phyloP scores from a whole-genome alignment of 1,140 invertebrate species.

The Tribolium madens region DNA sequence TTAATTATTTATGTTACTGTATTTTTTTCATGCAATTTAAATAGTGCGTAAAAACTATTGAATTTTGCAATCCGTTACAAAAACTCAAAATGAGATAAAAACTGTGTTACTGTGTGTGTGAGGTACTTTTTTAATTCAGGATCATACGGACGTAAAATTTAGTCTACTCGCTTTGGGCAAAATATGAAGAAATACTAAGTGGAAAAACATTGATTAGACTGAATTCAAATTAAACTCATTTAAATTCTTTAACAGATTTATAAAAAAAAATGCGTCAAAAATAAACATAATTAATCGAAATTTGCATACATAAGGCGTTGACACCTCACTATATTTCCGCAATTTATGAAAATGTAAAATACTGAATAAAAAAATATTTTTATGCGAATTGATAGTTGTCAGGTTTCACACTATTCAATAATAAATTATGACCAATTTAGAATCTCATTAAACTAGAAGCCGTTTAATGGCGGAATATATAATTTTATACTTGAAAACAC shows the following conservation, averaged over 20 bases:
- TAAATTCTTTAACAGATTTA: not conserved
- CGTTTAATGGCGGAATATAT: not conserved
- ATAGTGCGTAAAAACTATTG: too few species aligned
- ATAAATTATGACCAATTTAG: slow-evolving; percentile 22
- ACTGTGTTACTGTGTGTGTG: too few species aligned
- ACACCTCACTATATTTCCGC: not conserved
- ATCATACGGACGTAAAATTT: too few species aligned
- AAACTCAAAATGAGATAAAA: too few species aligned
- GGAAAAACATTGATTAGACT: not conserved
- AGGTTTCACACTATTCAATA: not conserved
- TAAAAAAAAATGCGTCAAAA: not conserved
- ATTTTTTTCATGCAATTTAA: too few species aligned
- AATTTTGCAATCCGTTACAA: too few species aligned
- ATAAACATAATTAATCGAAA: not conserved
- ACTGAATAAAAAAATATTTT: slow-evolving; percentile 9
- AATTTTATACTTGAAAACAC: not conserved
- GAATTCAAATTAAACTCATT: not conserved
- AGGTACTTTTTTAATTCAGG: too few species aligned
- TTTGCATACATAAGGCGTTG: not conserved
- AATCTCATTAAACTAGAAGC: slow-evolving; percentile 19
- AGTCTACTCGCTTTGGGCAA: too few species aligned
- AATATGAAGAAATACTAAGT: too few species aligned
- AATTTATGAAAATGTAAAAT: slow-evolving; percentile 16
- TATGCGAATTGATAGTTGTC: slow-evolving; percentile 8
- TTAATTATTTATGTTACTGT: too few species aligned